These are phyloP conservation scores for Stenotaenia linearis DNA, from an alignment of 2,888 invertebrate genomes.

Conservation along the genomic window DNA sequence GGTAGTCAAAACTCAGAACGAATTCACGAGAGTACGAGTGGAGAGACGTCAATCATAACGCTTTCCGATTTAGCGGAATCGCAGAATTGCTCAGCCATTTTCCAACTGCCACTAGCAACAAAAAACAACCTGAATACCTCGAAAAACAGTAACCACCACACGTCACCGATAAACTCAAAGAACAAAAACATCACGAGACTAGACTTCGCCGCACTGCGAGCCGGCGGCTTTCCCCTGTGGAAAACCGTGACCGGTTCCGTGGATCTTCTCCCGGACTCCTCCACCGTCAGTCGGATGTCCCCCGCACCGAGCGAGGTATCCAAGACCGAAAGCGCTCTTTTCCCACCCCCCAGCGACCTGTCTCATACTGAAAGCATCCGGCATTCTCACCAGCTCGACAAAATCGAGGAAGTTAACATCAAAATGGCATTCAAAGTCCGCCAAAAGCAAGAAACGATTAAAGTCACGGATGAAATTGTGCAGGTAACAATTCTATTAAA, in stretches of 20 bases:
- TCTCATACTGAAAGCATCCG: slow-evolving; percentile 42
- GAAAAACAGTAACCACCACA: neutral
- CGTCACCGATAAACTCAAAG: neutral
- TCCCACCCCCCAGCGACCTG: slow-evolving; percentile 42
- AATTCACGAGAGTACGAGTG: neutral
- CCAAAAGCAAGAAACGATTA: slow-evolving; percentile 38
- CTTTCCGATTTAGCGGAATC: slow-evolving; percentile 21
- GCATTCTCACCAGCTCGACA: slow-evolving; percentile 39
- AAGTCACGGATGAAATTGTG: slow-evolving; percentile 30
- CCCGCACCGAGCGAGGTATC: slow-evolving; percentile 43
- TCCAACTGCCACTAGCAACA: neutral
- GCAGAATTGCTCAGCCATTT: neutral
- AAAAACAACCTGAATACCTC: neutral
- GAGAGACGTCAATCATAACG: slow-evolving; percentile 24
- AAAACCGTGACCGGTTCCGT: slow-evolving; percentile 40
- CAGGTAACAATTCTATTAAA: neutral
- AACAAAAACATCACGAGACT: slow-evolving; percentile 33
- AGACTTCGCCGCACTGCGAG: slow-evolving; percentile 29
- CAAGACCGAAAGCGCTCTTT: slow-evolving; percentile 42
- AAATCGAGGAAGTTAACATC: slow-evolving; percentile 39
- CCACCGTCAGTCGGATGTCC: slow-evolving; percentile 41
- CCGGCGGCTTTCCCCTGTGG: slow-evolving; percentile 39
- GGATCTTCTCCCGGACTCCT: slow-evolving; percentile 41
- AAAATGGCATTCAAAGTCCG: slow-evolving; percentile 36
- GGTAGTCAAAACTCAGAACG: neutral